These are phyloP conservation scores for Typhlomys cinereus DNA, from an alignment of 2,113 vertebrate species.

Conservation along the genomic window DNA sequence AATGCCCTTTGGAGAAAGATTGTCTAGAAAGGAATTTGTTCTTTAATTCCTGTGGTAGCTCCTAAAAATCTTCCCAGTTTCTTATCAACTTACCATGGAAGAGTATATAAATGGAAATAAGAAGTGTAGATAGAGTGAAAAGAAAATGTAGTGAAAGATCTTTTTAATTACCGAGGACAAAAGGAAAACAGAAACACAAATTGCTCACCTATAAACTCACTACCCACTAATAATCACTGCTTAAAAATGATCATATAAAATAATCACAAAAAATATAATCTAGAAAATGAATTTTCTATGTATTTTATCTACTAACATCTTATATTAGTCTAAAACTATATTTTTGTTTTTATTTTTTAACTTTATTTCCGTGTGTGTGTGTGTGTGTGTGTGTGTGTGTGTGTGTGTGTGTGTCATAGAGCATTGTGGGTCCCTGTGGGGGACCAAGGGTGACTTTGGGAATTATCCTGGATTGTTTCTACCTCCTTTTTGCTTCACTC, in stretches of 20 bases:
- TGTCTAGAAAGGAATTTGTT: neutral
- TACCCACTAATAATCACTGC: neutral
- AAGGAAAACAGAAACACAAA: conserved; percentile 16
- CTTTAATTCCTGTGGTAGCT: neutral
- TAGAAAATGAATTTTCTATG: neutral
- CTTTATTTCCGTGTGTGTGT: too few relatives aligned
- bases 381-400: too few relatives aligned
- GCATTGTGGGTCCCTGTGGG: too few relatives aligned
- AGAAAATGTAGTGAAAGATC: neutral
- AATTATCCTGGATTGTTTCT: too few relatives aligned
- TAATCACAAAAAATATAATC: neutral
- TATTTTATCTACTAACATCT: neutral
- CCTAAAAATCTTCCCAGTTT: neutral
- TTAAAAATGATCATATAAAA: conserved; percentile 7
- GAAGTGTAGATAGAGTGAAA: neutral
- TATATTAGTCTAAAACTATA: neutral
- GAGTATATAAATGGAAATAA: neutral
- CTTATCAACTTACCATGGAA: conserved; percentile 2
- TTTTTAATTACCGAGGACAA: neutral
- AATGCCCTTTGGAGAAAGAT: neutral
- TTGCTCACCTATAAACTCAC: neutral
- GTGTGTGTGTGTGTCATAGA: too few relatives aligned
- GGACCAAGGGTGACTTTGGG: too few relatives aligned
- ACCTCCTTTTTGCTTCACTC: too few relatives aligned
- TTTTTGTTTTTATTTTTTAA: neutral